Evolutionary conservation across 2,113 vertebrate genomes (phyloP).

Genomic region (Etheostoma spectabile): DNA sequence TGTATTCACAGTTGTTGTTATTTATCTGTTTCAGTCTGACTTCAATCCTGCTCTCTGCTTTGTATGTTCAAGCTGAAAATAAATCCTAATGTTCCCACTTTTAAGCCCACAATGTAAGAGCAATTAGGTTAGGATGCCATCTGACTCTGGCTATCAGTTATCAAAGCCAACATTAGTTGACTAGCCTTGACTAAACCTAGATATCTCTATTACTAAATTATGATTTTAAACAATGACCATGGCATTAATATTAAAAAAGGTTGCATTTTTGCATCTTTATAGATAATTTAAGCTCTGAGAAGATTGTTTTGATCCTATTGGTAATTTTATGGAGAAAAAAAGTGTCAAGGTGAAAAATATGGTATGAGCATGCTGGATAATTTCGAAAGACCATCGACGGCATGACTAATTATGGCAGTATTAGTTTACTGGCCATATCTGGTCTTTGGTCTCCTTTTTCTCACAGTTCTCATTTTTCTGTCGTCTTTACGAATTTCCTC

Average conservation of each 20-base stretch:
- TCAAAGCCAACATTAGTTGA: not conserved
- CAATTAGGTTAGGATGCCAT: not conserved
- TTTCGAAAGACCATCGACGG: constrained; percentile 41
- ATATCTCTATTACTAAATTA: not conserved
- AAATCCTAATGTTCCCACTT: not conserved
- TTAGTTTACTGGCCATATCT: constrained; percentile 70
- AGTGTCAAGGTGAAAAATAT: too few relatives aligned
- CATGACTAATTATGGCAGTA: constrained; percentile 71
- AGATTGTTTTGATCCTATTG: not conserved
- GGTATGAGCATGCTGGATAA: constrained; percentile 14
- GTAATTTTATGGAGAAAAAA: not conserved
- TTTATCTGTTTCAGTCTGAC: not conserved
- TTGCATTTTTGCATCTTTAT: not conserved
- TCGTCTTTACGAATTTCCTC: constrained; percentile 43
- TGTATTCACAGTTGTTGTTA: not conserved
- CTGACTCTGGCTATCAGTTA: not conserved
- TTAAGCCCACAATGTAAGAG: not conserved
- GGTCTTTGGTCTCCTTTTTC: constrained; percentile 67
- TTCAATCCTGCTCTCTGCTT: not conserved
- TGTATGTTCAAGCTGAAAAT: not conserved
- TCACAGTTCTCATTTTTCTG: constrained; percentile 74
- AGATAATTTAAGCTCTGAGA: too few relatives aligned
- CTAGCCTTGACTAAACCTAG: not conserved
- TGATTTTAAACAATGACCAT: not conserved
- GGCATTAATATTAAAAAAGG: not conserved